Conservation (phyloP, 2,797 vertebrate genomes). For the Periparus ater region DNA sequence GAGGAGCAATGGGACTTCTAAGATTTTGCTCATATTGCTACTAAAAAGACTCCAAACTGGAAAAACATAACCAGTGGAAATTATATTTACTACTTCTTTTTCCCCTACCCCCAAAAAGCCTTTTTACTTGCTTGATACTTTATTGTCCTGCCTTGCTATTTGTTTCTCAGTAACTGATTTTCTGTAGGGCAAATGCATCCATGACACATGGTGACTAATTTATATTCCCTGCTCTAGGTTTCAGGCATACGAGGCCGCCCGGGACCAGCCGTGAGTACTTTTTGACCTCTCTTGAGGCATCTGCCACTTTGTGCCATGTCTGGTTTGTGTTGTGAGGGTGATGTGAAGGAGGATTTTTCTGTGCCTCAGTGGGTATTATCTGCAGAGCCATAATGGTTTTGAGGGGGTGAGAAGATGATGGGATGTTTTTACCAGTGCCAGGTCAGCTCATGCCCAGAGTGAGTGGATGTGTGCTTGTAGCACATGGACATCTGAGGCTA, state of each 20-base stretch:
- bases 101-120: neutral
- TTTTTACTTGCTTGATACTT: neutral
- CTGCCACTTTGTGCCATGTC: neutral
- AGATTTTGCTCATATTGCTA: neutral
- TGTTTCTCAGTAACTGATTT: neutral
- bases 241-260: constrained; percentile 90
- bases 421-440: neutral
- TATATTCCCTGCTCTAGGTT: constrained; percentile 75
- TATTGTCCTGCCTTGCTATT: neutral
- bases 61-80: neutral
- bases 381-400: neutral
- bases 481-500: fast-evolving
- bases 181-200: neutral
- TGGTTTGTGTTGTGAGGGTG: neutral
- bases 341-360: neutral
- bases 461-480: neutral
- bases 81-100: neutral
- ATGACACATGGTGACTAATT: neutral
- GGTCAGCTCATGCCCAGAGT: neutral
- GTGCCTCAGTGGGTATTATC: fast-evolving
- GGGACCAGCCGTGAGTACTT: constrained; percentile 87
- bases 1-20: neutral
- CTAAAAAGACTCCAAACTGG: neutral
- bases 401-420: neutral
- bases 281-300: neutral